Conservation (phyloP, 2,113 vertebrate genomes). For the Ancistrus triradiatus region DNA sequence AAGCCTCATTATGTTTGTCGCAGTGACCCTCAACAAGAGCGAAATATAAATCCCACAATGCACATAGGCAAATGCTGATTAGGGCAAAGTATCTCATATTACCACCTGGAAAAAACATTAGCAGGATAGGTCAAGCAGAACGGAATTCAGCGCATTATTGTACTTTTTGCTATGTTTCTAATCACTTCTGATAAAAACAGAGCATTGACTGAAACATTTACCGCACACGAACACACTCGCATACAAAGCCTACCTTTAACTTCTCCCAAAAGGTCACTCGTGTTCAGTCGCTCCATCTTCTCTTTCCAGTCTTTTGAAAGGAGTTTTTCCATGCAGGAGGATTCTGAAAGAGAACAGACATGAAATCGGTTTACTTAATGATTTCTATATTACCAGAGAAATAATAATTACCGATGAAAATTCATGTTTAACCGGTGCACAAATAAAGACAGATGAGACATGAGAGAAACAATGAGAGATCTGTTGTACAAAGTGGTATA, state of each 20-base stretch:
- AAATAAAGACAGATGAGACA: background rate
- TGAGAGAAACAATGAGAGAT: background rate
- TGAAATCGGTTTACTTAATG: background rate
- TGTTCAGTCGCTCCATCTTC: constrained; percentile 97
- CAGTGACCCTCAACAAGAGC: too few relatives aligned
- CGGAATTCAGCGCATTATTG: too few relatives aligned
- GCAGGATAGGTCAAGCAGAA: too few relatives aligned
- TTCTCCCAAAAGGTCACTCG: constrained; percentile 93
- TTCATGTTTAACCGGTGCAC: background rate
- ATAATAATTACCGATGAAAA: background rate
- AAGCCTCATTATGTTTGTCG: too few relatives aligned
- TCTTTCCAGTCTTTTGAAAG: constrained; percentile 99
- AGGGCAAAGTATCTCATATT: too few relatives aligned
- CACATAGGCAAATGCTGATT: too few relatives aligned
- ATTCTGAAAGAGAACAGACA: constrained; percentile 69
- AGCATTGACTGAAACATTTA: constrained; percentile 11
- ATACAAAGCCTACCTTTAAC: constrained; percentile 84
- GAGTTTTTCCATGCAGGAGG: constrained; percentile 94
- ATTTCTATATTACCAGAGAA: too few relatives aligned
- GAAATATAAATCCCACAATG: too few relatives aligned
- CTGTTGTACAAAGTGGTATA: background rate
- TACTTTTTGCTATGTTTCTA: constrained; percentile 1
- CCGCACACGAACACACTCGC: background rate
- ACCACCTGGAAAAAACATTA: too few relatives aligned
- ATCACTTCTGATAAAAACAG: constrained; percentile 17